Percentiles rank a stretch among this genome's conserved stretches.
Conservation (phyloP, 2,888 invertebrate species). For the Ornithoptera priamus region DNA sequence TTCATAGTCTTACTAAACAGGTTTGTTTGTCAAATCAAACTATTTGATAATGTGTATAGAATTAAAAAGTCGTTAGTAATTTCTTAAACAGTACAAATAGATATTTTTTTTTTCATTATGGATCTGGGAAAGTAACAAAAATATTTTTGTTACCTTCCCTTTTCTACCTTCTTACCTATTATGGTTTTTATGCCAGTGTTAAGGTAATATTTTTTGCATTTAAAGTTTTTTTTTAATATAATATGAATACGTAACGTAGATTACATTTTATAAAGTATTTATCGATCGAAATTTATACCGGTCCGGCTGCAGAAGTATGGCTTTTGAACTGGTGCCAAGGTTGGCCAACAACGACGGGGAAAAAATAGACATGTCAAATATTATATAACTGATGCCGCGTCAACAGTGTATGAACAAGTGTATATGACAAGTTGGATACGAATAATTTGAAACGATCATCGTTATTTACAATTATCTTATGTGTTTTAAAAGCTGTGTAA, state of each 20-base stretch:
- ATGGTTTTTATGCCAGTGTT: too few species aligned
- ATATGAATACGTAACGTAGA: not conserved
- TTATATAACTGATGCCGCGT: conserved; percentile 45
- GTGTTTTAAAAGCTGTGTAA: not conserved
- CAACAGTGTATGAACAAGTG: conserved; percentile 38
- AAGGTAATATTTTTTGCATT: not conserved
- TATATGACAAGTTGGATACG: conserved; percentile 8
- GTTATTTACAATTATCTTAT: conserved; percentile 2
- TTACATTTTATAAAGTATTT: conserved; percentile 16
- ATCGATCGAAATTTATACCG: conserved; percentile 13
- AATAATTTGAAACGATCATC: conserved; percentile 8
- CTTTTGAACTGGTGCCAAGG: conserved; percentile 68
- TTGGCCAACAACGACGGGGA: conserved; percentile 65
- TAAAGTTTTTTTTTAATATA: not conserved
- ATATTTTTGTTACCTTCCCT: too few species aligned
- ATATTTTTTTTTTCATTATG: too few species aligned
- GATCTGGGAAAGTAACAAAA: too few species aligned
- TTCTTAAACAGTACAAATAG: too few species aligned
- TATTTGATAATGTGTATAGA: too few species aligned
- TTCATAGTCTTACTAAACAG: too few species aligned
- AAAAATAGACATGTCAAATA: conserved; percentile 73
- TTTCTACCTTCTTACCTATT: too few species aligned
- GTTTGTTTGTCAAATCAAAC: too few species aligned
- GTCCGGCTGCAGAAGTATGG: conserved; percentile 39
- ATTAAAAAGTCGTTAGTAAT: too few species aligned